Evolutionary conservation across 1,140 invertebrate genomes (phyloP).

Genomic region (Stegodyphus mimosarum): DNA sequence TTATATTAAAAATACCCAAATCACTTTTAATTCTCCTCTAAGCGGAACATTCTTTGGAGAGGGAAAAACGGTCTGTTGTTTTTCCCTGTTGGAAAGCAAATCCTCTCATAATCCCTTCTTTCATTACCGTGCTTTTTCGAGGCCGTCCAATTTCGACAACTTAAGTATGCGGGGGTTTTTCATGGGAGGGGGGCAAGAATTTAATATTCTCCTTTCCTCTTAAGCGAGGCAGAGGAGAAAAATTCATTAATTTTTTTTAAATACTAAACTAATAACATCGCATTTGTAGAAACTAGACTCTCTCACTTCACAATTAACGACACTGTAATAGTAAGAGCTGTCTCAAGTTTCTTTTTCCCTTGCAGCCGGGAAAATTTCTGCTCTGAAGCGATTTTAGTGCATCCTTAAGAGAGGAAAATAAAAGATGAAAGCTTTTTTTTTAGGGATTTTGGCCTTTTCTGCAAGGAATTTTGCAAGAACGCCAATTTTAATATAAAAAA

Average conservation of each 20-base stretch:
- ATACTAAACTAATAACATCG: background rate
- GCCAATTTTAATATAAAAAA: too few relatives aligned
- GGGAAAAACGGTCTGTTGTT: constrained; percentile 35
- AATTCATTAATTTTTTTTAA: constrained; percentile 44
- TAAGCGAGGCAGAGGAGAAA: constrained; percentile 7
- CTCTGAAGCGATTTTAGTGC: too few relatives aligned
- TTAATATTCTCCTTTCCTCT: constrained; percentile 33
- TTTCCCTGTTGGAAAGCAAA: constrained; percentile 26
- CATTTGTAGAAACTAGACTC: too few relatives aligned
- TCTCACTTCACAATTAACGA: too few relatives aligned
- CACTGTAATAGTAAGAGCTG: too few relatives aligned
- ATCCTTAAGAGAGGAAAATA: too few relatives aligned
- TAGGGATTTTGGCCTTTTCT: too few relatives aligned
- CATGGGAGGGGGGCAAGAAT: background rate
- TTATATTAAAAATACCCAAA: constrained; percentile 54
- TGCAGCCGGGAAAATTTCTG: too few relatives aligned
- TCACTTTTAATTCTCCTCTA: constrained; percentile 52
- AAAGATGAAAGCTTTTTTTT: too few relatives aligned
- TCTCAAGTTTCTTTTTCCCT: too few relatives aligned
- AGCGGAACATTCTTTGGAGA: constrained; percentile 18
- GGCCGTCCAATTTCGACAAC: constrained; percentile 35
- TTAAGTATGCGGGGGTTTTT: constrained; percentile 9
- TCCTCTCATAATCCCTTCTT: constrained; percentile 33
- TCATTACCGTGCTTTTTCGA: constrained; percentile 2
- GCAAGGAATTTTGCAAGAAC: too few relatives aligned